Evolutionary conservation across 1,140 invertebrate genomes (phyloP).

Genomic region (Penaeus japonicus): DNA sequence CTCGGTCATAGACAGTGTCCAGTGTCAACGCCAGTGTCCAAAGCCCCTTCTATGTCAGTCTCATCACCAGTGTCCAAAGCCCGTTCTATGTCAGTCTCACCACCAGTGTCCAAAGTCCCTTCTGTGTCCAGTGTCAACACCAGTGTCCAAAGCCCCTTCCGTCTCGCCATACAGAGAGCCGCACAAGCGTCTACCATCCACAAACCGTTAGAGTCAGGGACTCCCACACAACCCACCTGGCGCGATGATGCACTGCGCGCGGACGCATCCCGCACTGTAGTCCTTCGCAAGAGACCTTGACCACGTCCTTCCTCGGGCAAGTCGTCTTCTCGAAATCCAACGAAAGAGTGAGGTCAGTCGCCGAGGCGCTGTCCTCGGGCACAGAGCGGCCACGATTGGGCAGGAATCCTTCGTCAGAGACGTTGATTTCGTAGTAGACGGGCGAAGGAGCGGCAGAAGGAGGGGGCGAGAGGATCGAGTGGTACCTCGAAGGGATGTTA

Average conservation of each 20-base stretch:
- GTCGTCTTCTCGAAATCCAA: slow-evolving; percentile 73
- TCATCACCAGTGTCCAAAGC: not conserved
- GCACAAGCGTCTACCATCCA: not conserved
- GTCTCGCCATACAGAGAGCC: not conserved
- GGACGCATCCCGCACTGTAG: slow-evolving; percentile 79
- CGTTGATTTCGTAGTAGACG: not conserved
- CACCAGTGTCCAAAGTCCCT: no score
- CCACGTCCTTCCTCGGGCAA: slow-evolving; percentile 72
- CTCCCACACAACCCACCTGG: slow-evolving; percentile 69
- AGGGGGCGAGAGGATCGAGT: no score
- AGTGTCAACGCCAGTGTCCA: no score
- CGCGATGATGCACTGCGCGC: slow-evolving; percentile 71
- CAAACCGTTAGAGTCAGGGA: not conserved
- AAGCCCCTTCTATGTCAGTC: no score
- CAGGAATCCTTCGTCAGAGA: not conserved
- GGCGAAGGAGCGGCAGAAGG: not conserved
- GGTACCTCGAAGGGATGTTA: not conserved
- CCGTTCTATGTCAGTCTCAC: not conserved
- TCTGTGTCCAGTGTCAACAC: not conserved
- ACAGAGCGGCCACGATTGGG: not conserved
- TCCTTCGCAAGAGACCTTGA: slow-evolving; percentile 75
- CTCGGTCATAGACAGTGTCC: no score
- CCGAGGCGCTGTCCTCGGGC: not conserved
- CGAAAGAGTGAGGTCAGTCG: not conserved
- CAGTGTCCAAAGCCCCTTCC: not conserved